Percentiles rank a stretch among this genome's conserved stretches.
phyloP scores from a whole-genome alignment of 2,797 vertebrate species.

The Manis pentadactyla region DNA sequence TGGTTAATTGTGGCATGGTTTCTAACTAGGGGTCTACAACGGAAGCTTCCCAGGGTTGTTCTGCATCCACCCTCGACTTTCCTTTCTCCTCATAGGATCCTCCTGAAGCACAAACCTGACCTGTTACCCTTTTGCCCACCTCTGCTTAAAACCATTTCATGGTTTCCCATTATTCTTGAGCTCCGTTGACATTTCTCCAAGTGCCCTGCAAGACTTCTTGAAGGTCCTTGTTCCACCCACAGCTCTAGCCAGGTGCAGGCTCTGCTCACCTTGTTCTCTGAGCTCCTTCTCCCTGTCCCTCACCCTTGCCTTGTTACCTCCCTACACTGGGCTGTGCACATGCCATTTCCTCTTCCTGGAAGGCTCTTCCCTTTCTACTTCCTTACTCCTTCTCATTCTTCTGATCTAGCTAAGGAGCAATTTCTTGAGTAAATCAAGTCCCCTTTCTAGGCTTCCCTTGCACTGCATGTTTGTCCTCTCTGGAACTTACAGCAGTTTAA shows the following conservation, averaged over 20 bases:
- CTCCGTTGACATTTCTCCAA: not conserved
- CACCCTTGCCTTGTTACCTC: not conserved
- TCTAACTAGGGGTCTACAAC: not conserved
- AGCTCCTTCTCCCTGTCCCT: too few relatives aligned
- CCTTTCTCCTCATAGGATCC: not conserved
- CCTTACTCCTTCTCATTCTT: not conserved
- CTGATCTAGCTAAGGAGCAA: not conserved
- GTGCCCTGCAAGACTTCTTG: not conserved
- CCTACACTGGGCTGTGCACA: not conserved
- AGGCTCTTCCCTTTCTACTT: not conserved
- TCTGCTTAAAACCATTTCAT: not conserved
- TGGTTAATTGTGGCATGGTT: not conserved
- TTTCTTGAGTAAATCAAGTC: not conserved
- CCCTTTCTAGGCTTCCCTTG: not conserved
- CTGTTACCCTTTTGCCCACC: not conserved
- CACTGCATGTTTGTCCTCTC: not conserved
- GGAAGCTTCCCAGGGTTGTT: not conserved
- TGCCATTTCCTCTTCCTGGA: not conserved
- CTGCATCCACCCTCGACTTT: fast-evolving
- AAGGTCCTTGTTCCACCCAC: not conserved
- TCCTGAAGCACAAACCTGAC: not conserved
- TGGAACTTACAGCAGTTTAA: not conserved
- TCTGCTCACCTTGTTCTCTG: not conserved
- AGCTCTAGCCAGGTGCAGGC: not conserved
- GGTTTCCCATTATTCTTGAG: not conserved